A percentile compares a stretch with the other conserved stretches of the same genome.
Conservation (phyloP, 1,140 invertebrate genomes). For the Cotesia typhae region DNA sequence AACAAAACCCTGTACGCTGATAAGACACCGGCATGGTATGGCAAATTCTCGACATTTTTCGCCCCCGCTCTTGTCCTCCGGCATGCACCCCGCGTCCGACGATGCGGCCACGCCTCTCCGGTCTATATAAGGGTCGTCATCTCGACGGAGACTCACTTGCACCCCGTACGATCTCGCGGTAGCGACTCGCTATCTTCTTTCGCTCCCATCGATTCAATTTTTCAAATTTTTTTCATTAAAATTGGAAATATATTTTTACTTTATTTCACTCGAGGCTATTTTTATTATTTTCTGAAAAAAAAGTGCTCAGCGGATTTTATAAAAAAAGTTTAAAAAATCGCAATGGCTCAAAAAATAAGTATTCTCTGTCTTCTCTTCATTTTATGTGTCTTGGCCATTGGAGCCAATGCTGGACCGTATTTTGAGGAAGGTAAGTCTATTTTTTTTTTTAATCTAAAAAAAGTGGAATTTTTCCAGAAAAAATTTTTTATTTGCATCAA, state of each 20-base stretch:
- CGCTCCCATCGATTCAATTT: neutral
- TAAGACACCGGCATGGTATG: neutral
- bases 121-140: slow-evolving; percentile 55
- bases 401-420: slow-evolving; percentile 38
- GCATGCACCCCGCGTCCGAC: slow-evolving; percentile 39
- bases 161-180: slow-evolving; percentile 38
- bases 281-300: too few species aligned
- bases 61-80: slow-evolving; percentile 33
- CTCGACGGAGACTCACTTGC: slow-evolving; percentile 49
- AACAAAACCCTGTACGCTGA: neutral
- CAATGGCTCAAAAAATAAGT: slow-evolving; percentile 41
- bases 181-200: slow-evolving; percentile 10
- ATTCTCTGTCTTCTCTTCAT: slow-evolving; percentile 40
- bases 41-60: neutral
- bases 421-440: slow-evolving; percentile 42
- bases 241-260: neutral
- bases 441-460: neutral
- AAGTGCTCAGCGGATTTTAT: too few species aligned
- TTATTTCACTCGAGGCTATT: too few species aligned
- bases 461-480: too few species aligned
- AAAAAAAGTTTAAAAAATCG: slow-evolving; percentile 7
- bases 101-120: slow-evolving; percentile 53
- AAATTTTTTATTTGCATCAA: too few species aligned
- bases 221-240: too few species aligned
- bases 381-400: slow-evolving; percentile 33